Percentiles rank a stretch among this genome's conserved stretches.
Conservation (phyloP, 2,888 invertebrate species). For the Frankliniella fusca region DNA sequence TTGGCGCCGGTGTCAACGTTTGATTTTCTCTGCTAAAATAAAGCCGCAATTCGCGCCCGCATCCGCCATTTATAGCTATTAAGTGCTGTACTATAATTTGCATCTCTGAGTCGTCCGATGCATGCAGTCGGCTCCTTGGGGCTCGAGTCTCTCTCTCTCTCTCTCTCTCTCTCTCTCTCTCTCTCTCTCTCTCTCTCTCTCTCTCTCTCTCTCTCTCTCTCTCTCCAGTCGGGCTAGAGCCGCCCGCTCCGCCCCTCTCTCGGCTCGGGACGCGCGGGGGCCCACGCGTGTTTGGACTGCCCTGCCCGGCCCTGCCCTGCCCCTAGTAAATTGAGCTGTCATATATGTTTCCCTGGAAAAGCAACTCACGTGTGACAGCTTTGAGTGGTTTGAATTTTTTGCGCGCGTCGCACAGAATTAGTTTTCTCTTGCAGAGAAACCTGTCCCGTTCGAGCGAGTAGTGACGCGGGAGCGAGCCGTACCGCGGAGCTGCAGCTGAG, state of each 20-base stretch:
- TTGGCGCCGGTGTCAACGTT: too few species aligned
- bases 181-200: background rate
- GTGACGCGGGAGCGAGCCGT: background rate
- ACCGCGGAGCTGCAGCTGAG: background rate
- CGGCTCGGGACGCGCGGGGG: background rate
- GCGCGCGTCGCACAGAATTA: conserved; percentile 4
- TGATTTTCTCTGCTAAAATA: too few species aligned
- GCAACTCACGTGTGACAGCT: background rate
- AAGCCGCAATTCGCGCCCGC: too few species aligned
- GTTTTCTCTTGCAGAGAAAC: conserved; percentile 26
- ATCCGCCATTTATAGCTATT: too few species aligned
- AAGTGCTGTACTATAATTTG: too few species aligned
- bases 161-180: background rate
- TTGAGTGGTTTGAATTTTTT: conserved; percentile 17
- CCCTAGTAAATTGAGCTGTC: conserved; percentile 18
- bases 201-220: too few species aligned
- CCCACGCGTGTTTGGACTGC: background rate
- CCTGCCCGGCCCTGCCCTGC: background rate
- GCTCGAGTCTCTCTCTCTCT: background rate
- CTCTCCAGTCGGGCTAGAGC: background rate
- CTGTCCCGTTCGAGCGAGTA: conserved; percentile 11
- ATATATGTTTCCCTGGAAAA: conserved; percentile 21
- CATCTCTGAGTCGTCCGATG: too few species aligned
- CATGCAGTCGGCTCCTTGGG: too few species aligned
- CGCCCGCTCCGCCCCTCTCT: background rate